A percentile compares a stretch with the other conserved stretches of the same genome.
These are phyloP conservation scores for Hymenochirus boettgeri DNA, from an alignment of 2,113 vertebrate genomes.

Conservation along the genomic window DNA sequence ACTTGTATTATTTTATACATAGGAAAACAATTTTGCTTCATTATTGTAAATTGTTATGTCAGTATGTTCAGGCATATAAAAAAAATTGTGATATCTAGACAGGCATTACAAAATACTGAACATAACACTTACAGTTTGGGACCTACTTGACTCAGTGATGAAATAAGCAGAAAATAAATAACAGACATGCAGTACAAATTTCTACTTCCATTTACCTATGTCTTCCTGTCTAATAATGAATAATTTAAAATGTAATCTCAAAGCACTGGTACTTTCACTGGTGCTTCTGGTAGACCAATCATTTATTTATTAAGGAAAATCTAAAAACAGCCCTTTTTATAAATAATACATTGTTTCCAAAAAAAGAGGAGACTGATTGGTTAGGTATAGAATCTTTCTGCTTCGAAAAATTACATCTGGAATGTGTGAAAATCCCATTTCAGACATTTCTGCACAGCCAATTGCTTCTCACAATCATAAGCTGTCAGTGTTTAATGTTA, in stretches of 20 bases:
- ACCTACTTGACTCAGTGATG: neutral
- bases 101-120: too few species aligned
- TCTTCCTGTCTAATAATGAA: neutral
- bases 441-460: constrained; percentile 1
- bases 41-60: too few species aligned
- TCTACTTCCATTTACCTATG: neutral
- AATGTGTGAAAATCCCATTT: constrained; percentile 1
- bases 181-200: neutral
- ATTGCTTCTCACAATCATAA: constrained; percentile 9
- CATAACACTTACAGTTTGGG: neutral
- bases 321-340: neutral
- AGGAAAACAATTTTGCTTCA: too few species aligned
- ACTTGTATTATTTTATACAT: too few species aligned
- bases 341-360: constrained; percentile 4
- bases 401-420: neutral
- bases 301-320: neutral
- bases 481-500: constrained; percentile 2
- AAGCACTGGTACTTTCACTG: neutral
- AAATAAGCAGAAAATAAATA: neutral
- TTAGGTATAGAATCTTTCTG: neutral
- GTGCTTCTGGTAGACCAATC: neutral
- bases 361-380: neutral
- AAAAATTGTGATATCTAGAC: too few species aligned
- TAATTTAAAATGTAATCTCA: neutral
- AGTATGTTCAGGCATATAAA: too few species aligned